Base-by-base conservation (phyloP, 1,140 invertebrate genomes). In the Trigoniulus corallinus region DNA sequence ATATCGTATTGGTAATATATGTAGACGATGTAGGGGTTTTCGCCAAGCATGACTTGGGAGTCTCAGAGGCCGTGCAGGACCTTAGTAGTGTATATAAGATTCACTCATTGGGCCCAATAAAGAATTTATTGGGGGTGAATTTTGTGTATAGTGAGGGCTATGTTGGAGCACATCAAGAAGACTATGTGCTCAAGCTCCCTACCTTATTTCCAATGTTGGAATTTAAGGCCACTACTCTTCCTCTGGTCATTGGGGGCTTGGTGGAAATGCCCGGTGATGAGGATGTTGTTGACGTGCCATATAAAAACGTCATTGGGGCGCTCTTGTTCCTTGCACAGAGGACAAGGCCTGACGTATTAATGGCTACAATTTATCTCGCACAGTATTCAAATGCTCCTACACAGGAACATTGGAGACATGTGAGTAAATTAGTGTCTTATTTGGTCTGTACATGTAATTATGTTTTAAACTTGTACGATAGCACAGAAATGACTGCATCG, bases 341-440 rank as follows among this genome's bases (percentile, higher is more conserved):
- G 10, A 53, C 50, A 3, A 4, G 52, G 21, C 27, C 39, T 3
- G 52, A 53, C 39, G 13, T 53, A 10, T 2, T 20, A 7, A 24
- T 53, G 4, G 25, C 34, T 4, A 26, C 25, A 4, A 25, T 40
- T 3, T 53, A 53, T 26, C 50, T 53, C 2, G 20, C 27, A 29
- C 21, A 39, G 13, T 42, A 43, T 42, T 23, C 26, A 3, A 40
- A 52, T 24, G 40, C 15, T 18, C 49, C 21, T 13, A 53, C 50
- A 42, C 26, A 53, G 29, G 18, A 34, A 26, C 50, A 53, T 23
- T 41, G 47, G 50, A 24, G 29, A 34, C 29, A 34, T 34, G 29
- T 34, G 29, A 34, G 29, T 34, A 34, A 34, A 34, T 34, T 34
- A 34, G 29, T 34, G 29, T 34, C 29, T 34, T 34, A 34, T 34